Percentiles rank a stretch among this genome's conserved stretches.
Evolutionary conservation across 1,140 invertebrate species (phyloP).

Genomic region (Drepana arcuata): DNA sequence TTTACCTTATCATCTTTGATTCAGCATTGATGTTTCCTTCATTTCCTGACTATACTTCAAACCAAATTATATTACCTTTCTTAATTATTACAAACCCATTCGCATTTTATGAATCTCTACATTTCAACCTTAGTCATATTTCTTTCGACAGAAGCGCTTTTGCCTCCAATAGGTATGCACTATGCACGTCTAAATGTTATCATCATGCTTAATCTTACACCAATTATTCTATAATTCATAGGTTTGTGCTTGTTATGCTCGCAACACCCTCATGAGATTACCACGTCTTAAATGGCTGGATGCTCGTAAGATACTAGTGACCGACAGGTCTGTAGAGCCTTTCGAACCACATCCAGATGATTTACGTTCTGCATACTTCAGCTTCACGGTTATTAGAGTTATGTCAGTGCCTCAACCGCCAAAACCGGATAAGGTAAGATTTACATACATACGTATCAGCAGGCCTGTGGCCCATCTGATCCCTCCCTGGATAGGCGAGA

Average conservation of each 20-base stretch:
- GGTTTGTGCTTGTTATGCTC: slow-evolving; percentile 42
- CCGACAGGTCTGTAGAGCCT: slow-evolving; percentile 24
- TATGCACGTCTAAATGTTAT: no score
- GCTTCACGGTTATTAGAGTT: slow-evolving; percentile 52
- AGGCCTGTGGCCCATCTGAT: no score
- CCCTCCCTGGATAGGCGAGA: no score
- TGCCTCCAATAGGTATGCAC: no score
- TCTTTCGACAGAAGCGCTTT: no score
- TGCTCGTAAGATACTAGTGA: slow-evolving; percentile 30
- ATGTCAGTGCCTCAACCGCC: slow-evolving; percentile 54
- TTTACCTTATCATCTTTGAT: no score
- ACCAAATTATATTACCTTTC: no score
- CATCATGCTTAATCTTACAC: slow-evolving; percentile 12
- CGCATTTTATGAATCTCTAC: no score
- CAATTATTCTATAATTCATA: slow-evolving; percentile 1
- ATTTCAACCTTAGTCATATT: no score
- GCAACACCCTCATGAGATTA: slow-evolving; percentile 27
- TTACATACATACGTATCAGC: slow-evolving; percentile 3
- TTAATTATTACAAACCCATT: no score
- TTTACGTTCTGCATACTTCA: slow-evolving; percentile 45
- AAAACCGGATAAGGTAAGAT: slow-evolving; percentile 47
- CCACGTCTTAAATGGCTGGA: slow-evolving; percentile 45
- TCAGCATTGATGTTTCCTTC: no score
- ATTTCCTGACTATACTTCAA: no score
- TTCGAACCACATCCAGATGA: slow-evolving; percentile 52